Base-by-base conservation (phyloP, 2,113 vertebrate genomes). In the Mobula hypostoma region DNA sequence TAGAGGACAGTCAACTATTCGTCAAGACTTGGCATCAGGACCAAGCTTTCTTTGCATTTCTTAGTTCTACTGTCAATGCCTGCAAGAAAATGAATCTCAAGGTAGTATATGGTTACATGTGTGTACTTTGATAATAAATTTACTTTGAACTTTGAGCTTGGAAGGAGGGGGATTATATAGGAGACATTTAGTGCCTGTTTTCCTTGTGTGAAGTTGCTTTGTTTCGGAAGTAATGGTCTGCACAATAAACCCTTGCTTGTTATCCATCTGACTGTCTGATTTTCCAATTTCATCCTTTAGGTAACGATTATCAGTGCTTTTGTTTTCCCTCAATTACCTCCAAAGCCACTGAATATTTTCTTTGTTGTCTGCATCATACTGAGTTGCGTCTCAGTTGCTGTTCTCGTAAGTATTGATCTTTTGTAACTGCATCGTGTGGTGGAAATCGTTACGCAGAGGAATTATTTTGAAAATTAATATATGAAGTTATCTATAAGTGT, bases 251-350 rank as follows among this genome's bases (percentile, higher is more conserved):
- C n/a, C n/a, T 36, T 85, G 82, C 19, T 66, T 61, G 7, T n/a
- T n/a, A n/a, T 17, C 14, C 32, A 21, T 93, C 36, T 93, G 8
- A 74, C 27, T 36, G 48, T 40, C 12, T 56, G 32, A 29, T 48
- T 56, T 93, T 74, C 70, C 11, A 48, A 40, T 32, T 74, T 74
- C 70, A 36, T 90, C 63, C 61, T 32, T 94, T 95, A 98, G 97
- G 97, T 98, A 95, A 98, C 97, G 77, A 95, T 98, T 32, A 97
- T 97, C 96, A 98, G 97, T 96, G 97, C 97, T 97, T 97, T 97
- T 95, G 96, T 98, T 95, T 97, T 97, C 95, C 97, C 97, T 91
- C 97, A 97, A 96, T 97, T 97, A 97, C 97, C 97, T 97, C 97
- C 97, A 95, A 98, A 97, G 95, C 97, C 97, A 4, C 94, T 97